Evolutionary conservation across 1,140 invertebrate genomes (phyloP).

Genomic region (Cotesia vestalis): DNA sequence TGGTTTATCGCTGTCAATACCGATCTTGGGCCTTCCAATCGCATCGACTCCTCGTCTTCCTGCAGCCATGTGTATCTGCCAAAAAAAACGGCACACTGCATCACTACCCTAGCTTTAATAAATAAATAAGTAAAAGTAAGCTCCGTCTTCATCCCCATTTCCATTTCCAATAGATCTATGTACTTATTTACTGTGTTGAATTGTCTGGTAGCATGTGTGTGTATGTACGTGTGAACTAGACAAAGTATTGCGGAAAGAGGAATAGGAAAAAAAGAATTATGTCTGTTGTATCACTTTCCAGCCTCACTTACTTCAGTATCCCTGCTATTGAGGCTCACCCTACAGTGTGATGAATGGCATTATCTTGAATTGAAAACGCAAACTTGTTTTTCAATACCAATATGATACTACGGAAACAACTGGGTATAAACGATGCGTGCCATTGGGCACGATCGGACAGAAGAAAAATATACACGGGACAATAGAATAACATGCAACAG

Average conservation of each 20-base stretch:
- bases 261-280: conserved; percentile 5
- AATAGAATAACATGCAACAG: not conserved
- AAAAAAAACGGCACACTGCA: conserved; percentile 17
- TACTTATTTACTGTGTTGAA: too few species aligned
- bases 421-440: conserved; percentile 1
- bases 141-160: too few species aligned
- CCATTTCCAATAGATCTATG: too few species aligned
- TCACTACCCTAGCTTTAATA: not conserved
- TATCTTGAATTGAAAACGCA: conserved; percentile 43
- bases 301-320: not conserved
- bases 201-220: too few species aligned
- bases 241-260: not conserved
- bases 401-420: not conserved
- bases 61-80: conserved; percentile 75
- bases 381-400: conserved; percentile 9
- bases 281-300: not conserved
- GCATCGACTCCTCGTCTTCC: conserved; percentile 76
- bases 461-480: not conserved
- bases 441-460: not conserved
- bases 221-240: not conserved
- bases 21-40: conserved; percentile 74
- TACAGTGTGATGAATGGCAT: conserved; percentile 44
- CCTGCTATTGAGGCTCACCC: conserved; percentile 28
- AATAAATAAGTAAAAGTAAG: too few species aligned
- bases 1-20: conserved; percentile 57